Evolutionary conservation across 2,797 vertebrate genomes (phyloP), one percentile per base, ranked within the genome.

Genomic region (Octomys mimax): DNA sequence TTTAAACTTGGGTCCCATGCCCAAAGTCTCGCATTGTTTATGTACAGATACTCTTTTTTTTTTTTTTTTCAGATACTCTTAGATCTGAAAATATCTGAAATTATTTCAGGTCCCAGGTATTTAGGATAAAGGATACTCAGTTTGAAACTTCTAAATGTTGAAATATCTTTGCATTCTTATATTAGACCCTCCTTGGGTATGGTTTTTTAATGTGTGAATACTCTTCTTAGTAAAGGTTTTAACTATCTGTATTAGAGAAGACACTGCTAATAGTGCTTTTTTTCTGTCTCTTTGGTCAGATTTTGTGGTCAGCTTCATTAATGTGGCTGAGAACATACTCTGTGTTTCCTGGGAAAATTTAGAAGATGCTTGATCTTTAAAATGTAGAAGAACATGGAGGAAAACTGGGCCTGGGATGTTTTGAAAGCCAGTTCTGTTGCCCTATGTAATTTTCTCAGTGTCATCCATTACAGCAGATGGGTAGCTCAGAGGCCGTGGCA

Each of bases 341-440:
- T 83, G 26, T 84, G n/a, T 88, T 9, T 59, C 88, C 39, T 85
- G 64, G 39, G 82, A 86, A 31, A 61, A 12, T 95, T 75, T 39
- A 92, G 39, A 62, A 92, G 85, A 64, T 86, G 28, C 36, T 80
- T 66, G 57, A 33, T 85, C 31, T 96, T 87, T 66, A 80, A 49
- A 91, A 70, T 83, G 39, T 61, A 33, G 54, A 88, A 86, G 52
- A 61, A 86, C 79, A 68, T 87, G 8, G 75, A 88, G 36, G 54
- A 91, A 92, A 91, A 80, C 11, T 26, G 0, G 52, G 31, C 66
- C 61, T 81, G 18, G 39, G 36, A 84, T 52, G 59, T 88, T 82
- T 19, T 78, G 70, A 57, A 89, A 87, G n/a, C 21, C 80, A 59
- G 12, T 79, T 92, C 36, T 59, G 21, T 79, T 46, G 14, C 13